phyloP scores from a whole-genome alignment of 92 coral and sea anemone species.

The Actinernus sp. region DNA sequence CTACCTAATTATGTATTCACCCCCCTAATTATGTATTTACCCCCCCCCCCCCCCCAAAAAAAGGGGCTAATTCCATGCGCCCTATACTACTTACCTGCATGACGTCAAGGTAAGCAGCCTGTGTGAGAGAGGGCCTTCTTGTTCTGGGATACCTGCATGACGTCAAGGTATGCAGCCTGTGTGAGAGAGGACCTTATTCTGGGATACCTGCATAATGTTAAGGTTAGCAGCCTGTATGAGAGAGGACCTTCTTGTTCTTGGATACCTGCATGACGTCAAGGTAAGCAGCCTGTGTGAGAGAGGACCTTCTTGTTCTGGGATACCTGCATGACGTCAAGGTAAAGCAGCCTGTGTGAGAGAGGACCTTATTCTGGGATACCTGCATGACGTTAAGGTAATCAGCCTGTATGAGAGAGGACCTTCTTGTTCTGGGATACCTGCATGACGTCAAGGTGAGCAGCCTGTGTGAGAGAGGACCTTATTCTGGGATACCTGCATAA shows the following conservation, averaged over 20 bases:
- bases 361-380: conserved; percentile 82
- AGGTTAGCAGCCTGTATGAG: conserved; percentile 96
- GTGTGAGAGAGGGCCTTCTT: conserved; percentile 81
- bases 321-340: conserved; percentile 98
- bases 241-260: conserved; percentile 77
- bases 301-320: conserved; percentile 83
- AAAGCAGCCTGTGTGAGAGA: conserved; percentile 86
- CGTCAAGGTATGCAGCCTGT: conserved; percentile 92
- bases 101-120: conserved; percentile 95
- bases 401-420: conserved; percentile 84
- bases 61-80: no score
- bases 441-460: conserved; percentile 94
- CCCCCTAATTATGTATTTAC: no score
- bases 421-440: conserved; percentile 84
- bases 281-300: conserved; percentile 93
- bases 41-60: no score
- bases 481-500: no score
- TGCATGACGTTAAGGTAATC: conserved; percentile 95
- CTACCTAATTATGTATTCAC: no score
- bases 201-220: no score
- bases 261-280: conserved; percentile 97
- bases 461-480: no score
- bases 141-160: conserved; percentile 95
- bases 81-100: no score
- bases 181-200: no score